A percentile compares a stretch with the other conserved stretches of the same genome.
phyloP scores from a whole-genome alignment of 1,140 invertebrate species.

The Gonatopus flavifemur region DNA sequence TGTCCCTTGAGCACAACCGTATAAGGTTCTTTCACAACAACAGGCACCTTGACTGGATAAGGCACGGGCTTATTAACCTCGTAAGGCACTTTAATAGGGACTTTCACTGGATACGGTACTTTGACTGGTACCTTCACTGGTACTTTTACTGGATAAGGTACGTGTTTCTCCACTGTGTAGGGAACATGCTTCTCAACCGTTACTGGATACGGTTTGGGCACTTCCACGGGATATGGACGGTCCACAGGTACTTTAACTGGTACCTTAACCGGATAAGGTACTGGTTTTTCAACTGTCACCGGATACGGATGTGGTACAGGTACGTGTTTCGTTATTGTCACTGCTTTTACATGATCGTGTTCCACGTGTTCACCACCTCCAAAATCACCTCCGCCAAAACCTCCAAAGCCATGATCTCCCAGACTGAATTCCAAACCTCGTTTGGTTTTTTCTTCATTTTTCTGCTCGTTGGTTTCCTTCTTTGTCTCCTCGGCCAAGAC shows the following conservation, averaged over 20 bases:
- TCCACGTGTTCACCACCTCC: slow-evolving; percentile 34
- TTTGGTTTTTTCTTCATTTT: slow-evolving; percentile 42
- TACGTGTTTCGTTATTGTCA: slow-evolving; percentile 57
- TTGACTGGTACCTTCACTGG: slow-evolving; percentile 60
- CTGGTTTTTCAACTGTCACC: slow-evolving; percentile 50
- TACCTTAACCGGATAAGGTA: slow-evolving; percentile 53
- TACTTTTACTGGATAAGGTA: slow-evolving; percentile 60
- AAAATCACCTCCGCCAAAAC: slow-evolving; percentile 15
- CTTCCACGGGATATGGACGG: slow-evolving; percentile 61
- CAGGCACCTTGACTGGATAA: slow-evolving; percentile 46
- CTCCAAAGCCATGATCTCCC: slow-evolving; percentile 35
- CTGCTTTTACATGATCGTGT: slow-evolving; percentile 50
- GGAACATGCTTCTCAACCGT: slow-evolving; percentile 64
- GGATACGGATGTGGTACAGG: slow-evolving; percentile 55
- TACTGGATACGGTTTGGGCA: slow-evolving; percentile 61
- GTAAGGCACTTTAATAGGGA: slow-evolving; percentile 57
- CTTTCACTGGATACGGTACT: slow-evolving; percentile 52
- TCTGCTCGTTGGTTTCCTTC: slow-evolving; percentile 24
- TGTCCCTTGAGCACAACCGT: slow-evolving; percentile 56
- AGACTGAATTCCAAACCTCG: slow-evolving; percentile 46
- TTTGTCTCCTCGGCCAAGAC: slow-evolving; percentile 33
- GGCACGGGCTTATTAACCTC: slow-evolving; percentile 57
- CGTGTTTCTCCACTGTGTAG: slow-evolving; percentile 57
- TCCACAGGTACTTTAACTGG: slow-evolving; percentile 58
- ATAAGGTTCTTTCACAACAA: slow-evolving; percentile 57